Percentiles rank a stretch among this genome's conserved stretches.
Evolutionary conservation across 2,888 invertebrate genomes (phyloP).

Genomic region (Euplagia quadripunctaria): DNA sequence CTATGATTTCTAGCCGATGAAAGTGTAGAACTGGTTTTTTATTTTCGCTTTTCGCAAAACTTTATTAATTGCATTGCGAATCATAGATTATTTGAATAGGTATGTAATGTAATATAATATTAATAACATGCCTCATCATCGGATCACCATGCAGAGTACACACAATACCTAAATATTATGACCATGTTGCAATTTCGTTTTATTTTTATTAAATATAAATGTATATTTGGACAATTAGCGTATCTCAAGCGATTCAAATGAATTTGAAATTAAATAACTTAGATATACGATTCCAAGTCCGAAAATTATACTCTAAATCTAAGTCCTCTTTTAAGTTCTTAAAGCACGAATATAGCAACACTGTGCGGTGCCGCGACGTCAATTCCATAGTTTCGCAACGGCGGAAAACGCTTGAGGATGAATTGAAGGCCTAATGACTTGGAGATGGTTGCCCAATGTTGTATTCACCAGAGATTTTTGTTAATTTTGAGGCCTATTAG

Average conservation of each 20-base stretch:
- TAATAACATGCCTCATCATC: too few relatives aligned
- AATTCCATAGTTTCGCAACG: constrained; percentile 43
- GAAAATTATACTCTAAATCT: not conserved
- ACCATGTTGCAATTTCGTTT: too few relatives aligned
- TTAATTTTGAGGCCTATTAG: not conserved
- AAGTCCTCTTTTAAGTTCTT: not conserved
- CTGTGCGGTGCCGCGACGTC: constrained; percentile 18
- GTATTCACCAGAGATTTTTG: not conserved
- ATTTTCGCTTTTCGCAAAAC: too few relatives aligned
- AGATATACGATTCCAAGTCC: not conserved
- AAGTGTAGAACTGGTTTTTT: too few relatives aligned
- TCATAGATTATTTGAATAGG: too few relatives aligned
- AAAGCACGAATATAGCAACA: not conserved
- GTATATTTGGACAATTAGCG: not conserved
- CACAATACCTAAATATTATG: too few relatives aligned
- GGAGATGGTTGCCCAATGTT: not conserved
- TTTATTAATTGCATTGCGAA: too few relatives aligned
- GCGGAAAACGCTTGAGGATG: constrained; percentile 33
- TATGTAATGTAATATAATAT: too few relatives aligned
- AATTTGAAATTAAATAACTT: not conserved
- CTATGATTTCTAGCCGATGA: too few relatives aligned
- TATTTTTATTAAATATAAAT: not conserved
- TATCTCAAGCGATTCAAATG: not conserved
- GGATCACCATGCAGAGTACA: too few relatives aligned
- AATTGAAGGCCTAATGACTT: constrained; percentile 7